Evolutionary conservation across 2,888 invertebrate species (phyloP).

Genomic region (Noctua comes): DNA sequence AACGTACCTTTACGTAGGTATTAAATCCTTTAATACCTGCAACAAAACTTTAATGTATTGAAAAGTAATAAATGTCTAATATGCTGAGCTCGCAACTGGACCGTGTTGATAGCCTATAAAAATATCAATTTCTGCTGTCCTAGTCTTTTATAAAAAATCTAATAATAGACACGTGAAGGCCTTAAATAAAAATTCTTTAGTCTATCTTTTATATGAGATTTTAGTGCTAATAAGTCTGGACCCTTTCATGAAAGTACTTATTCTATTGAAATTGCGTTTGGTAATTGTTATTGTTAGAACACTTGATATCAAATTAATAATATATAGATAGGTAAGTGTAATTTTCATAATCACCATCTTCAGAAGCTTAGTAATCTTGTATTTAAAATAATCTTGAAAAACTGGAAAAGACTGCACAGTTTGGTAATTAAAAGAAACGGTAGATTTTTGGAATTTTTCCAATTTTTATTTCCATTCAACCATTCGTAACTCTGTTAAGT

Average conservation of each 20-base stretch:
- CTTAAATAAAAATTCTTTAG: conserved; percentile 14
- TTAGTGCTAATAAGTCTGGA: conserved; percentile 11
- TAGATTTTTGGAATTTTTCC: not conserved
- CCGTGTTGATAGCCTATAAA: conserved; percentile 53
- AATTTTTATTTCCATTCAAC: not conserved
- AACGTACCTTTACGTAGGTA: not conserved
- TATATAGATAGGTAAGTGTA: not conserved
- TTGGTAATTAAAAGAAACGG: not conserved
- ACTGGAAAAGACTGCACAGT: not conserved
- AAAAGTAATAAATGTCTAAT: conserved; percentile 47
- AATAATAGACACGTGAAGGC: conserved; percentile 5
- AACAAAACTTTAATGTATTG: conserved; percentile 22
- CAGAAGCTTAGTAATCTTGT: not conserved
- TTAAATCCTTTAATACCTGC: not conserved
- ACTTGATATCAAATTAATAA: not conserved
- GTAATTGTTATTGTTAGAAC: not conserved
- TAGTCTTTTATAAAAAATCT: conserved; percentile 28
- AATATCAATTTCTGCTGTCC: conserved; percentile 44
- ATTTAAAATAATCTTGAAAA: not conserved
- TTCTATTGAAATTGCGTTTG: not conserved
- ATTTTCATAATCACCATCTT: not conserved
- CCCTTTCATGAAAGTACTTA: conserved; percentile 1
- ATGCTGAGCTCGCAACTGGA: conserved; percentile 29
- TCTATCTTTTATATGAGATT: not conserved
- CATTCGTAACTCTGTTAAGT: not conserved